A percentile compares a stretch with the other conserved stretches of the same genome.
These are phyloP conservation scores for Porites australiensis DNA, from an alignment of 64 coral and sea anemone species.

Conservation along the genomic window DNA sequence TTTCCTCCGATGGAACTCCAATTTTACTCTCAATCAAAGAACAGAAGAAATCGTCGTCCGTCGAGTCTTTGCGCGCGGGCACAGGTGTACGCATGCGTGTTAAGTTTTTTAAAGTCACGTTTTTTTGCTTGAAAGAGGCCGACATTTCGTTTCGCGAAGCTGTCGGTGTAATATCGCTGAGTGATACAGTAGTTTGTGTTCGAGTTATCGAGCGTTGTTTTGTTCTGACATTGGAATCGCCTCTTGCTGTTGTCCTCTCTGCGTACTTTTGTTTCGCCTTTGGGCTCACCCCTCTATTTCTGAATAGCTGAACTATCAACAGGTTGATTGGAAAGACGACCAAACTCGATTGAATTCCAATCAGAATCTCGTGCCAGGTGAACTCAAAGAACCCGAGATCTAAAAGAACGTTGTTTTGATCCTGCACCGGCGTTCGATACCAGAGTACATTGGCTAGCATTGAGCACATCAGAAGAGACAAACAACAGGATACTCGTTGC, in stretches of 20 bases:
- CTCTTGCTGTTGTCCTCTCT: conserved; percentile 11
- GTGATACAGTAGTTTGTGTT: conserved; percentile 8
- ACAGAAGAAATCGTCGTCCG: conserved; percentile 57
- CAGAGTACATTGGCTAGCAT: conserved; percentile 96
- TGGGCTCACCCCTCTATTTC: conserved; percentile 74
- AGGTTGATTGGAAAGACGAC: conserved; percentile 98
- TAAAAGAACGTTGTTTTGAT: conserved; percentile 79
- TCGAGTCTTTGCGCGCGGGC: conserved; percentile 1
- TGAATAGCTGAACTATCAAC: conserved; percentile 87
- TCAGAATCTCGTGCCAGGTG: conserved; percentile 86
- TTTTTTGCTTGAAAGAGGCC: neutral
- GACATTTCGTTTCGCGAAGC: neutral
- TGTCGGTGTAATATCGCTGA: conserved; percentile 15
- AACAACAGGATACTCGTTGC: conserved; percentile 91
- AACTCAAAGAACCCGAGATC: conserved; percentile 82
- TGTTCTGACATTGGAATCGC: conserved; percentile 1
- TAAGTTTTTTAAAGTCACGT: conserved; percentile 13
- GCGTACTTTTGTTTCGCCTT: conserved; percentile 70
- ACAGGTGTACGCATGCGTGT: neutral
- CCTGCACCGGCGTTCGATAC: conserved; percentile 56
- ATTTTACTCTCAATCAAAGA: conserved; percentile 34
- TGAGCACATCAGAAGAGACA: conserved; percentile 83
- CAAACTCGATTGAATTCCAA: conserved; percentile 94
- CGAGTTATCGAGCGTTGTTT: neutral
- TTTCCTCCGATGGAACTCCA: neutral